Percentiles rank a stretch among this genome's conserved stretches.
phyloP scores from a whole-genome alignment of 2,113 vertebrate genomes.

The Girardinichthys multiradiatus region DNA sequence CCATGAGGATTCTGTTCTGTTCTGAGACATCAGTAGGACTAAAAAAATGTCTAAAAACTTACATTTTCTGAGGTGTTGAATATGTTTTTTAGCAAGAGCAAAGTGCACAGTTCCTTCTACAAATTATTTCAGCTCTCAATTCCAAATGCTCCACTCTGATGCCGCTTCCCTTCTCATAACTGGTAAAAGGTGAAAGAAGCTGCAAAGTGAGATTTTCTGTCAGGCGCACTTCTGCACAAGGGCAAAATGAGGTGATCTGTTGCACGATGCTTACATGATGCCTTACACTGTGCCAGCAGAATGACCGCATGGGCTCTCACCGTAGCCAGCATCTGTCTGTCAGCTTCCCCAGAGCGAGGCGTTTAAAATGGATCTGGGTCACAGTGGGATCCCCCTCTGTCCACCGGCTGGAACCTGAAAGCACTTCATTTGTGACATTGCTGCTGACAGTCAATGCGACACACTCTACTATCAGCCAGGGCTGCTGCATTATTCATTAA shows the following conservation, averaged over 20 bases:
- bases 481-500: constrained; percentile 49
- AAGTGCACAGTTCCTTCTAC: too few species aligned
- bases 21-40: not conserved
- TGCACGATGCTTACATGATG: constrained; percentile 45
- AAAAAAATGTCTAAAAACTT: not conserved
- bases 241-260: constrained; percentile 54
- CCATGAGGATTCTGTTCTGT: not conserved
- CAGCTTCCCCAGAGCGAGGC: constrained; percentile 54
- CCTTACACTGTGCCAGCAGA: constrained; percentile 49
- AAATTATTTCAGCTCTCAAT: not conserved
- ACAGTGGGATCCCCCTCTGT: constrained; percentile 67
- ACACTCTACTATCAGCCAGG: constrained; percentile 29
- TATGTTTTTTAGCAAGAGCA: too few species aligned
- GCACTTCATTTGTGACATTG: constrained; percentile 47
- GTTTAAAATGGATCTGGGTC: constrained; percentile 75
- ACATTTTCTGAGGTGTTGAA: not conserved
- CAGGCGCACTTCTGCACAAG: constrained; percentile 34
- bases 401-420: constrained; percentile 53
- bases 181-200: not conserved
- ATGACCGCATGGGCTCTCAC: constrained; percentile 36
- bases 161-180: not conserved
- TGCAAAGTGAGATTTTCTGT: not conserved
- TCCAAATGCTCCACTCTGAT: too few species aligned
- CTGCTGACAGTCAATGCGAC: constrained; percentile 40
- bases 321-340: constrained; percentile 48